Base-by-base conservation (phyloP, 2,888 invertebrate genomes). In the Hypolimnas misippus region DNA sequence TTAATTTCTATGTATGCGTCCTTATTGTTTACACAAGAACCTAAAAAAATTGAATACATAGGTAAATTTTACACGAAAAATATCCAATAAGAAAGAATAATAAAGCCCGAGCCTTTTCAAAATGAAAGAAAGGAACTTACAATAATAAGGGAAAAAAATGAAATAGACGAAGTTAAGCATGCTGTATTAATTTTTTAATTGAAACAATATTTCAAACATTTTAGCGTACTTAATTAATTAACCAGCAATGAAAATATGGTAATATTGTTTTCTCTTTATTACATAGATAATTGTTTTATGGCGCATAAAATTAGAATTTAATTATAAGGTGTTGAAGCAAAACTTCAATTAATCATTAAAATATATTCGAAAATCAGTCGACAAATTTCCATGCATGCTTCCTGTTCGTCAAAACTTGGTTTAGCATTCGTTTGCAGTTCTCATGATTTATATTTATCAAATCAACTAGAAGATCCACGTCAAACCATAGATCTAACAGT, bases 401-500 rank as follows among this genome's bases (percentile, higher is more conserved):
- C 8, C 72, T 71, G 10, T 71, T 66, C 2, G 51, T 57, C n/a
- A 61, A 7, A 1, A 67, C 49, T 14, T 65, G 56, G 0, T 62
- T 56, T 4, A 77, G 21, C 62, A 73, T 67, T 0, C 56, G 42
- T 12, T 58, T 67, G 14, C 72, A 75, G 12, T 65, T 73, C 0
- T 51, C 1, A 42, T 84, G 72, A 52, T 85, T 85, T 2, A 65
- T 25, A 0, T 1, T 4, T 0, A 84, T 67, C 14, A 85, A 42
- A 14, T 84, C 83, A 0, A 67, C 59, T 0, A 84, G 63, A 0
- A 86, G 68, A 12, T 83, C 79, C 0, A 80, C 55, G 5, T 78
- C 79, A 29, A 84, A 82, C 83, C 79, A 83, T 1, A 79, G 68
- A 21, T 71, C 63, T 0, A 80, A 19, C 8, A 81, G 50, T 3